Percentiles rank a stretch among this genome's conserved stretches.
Conservation (phyloP, 2,797 vertebrate species). For the Pseudochirops corinnae region DNA sequence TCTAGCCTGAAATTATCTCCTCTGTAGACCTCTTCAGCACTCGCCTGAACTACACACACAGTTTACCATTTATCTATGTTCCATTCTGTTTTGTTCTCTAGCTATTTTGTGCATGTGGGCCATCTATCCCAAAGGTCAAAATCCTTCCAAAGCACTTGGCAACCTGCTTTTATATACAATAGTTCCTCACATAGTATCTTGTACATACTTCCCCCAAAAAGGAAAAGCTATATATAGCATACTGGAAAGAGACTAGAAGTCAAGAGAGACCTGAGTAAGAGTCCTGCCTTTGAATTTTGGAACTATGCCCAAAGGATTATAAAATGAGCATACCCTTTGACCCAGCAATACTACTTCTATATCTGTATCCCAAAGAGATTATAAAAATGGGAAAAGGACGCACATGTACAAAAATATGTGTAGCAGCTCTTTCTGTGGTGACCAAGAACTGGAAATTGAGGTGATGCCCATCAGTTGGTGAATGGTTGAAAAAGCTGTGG, state of each 20-base stretch:
- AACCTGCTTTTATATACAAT: not conserved
- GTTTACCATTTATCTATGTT: not conserved
- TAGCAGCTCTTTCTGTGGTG: no score
- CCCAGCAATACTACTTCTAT: no score
- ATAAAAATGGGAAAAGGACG: no score
- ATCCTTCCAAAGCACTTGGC: not conserved
- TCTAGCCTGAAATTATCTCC: not conserved
- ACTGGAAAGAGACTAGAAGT: not conserved
- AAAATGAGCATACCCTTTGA: no score
- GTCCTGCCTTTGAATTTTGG: not conserved
- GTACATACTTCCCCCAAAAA: not conserved
- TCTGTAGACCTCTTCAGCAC: not conserved
- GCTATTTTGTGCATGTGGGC: not conserved
- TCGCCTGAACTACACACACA: not conserved
- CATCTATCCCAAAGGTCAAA: not conserved
- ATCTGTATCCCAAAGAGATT: no score
- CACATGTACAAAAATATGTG: no score
- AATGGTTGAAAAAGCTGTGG: no score
- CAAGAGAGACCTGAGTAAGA: not conserved
- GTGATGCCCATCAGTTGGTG: no score
- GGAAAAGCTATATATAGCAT: not conserved
- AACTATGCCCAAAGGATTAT: no score
- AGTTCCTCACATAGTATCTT: not conserved
- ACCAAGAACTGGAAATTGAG: no score
- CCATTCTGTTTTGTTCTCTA: not conserved